Percentiles rank a stretch among this genome's conserved stretches.
phyloP scores from a whole-genome alignment of 2,888 invertebrate species.

The Pseudococcus longispinus region DNA sequence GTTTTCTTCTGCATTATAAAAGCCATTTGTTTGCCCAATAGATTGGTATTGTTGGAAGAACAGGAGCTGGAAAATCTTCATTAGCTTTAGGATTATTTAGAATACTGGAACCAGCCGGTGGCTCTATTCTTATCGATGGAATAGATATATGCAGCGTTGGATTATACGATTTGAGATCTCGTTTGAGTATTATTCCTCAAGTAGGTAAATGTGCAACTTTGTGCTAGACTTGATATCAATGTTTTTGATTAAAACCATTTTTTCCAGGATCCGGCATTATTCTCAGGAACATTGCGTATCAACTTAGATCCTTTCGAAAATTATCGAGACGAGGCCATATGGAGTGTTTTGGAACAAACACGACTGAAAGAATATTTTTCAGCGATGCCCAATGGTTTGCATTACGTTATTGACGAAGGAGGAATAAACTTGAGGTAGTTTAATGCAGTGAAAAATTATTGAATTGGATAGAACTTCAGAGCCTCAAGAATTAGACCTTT shows the following conservation, averaged over 20 bases:
- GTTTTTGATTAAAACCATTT: background rate
- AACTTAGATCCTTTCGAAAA: constrained; percentile 90
- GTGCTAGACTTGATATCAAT: no score
- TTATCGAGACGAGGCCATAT: constrained; percentile 82
- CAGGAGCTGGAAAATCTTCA: constrained; percentile 92
- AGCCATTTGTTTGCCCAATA: constrained; percentile 55
- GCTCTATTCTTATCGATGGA: constrained; percentile 83
- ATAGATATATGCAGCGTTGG: constrained; percentile 82
- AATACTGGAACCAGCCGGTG: constrained; percentile 84
- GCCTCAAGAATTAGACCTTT: background rate
- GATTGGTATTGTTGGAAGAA: constrained; percentile 87
- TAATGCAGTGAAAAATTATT: no score
- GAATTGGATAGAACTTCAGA: no score
- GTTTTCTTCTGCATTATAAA: background rate
- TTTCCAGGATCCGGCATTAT: constrained; percentile 86
- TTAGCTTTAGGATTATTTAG: constrained; percentile 86
- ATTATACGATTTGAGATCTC: constrained; percentile 81
- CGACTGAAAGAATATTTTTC: constrained; percentile 86
- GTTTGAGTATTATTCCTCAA: constrained; percentile 66
- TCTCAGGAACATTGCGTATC: constrained; percentile 87
- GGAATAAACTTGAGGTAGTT: constrained; percentile 76
- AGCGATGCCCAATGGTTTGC: constrained; percentile 76
- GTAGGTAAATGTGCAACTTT: no score
- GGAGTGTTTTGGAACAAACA: constrained; percentile 86
- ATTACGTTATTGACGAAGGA: constrained; percentile 86